Evolutionary conservation across 1,140 invertebrate genomes (phyloP), one percentile per base, ranked within the genome.

Genomic region (Asbolus verrucosus): DNA sequence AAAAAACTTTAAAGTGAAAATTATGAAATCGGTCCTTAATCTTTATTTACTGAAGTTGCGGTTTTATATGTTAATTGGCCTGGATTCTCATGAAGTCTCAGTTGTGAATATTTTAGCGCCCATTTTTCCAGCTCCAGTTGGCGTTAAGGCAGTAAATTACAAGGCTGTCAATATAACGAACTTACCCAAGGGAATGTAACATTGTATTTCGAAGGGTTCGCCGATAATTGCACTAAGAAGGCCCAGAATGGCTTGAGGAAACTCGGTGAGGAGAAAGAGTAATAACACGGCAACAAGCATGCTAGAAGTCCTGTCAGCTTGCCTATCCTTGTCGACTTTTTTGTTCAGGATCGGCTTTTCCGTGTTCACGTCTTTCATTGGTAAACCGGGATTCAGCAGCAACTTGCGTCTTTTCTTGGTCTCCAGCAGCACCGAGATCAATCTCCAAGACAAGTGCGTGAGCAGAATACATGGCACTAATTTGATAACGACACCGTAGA

Each of bases 201-300:
- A 95, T 39, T 90, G 86, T 67, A 85, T 78, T 73, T 92, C 91
- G 74, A 95, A 94, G 9, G 84, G 82, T 14, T 89, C 83, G 0
- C 92, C 93, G 0, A 92, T 81, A 1, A 91, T 82, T 1, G 89
- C 89, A 50, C 87, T 91, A 0, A 95, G 84, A n/a, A 95, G 83
- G 0, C 92, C 93, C 38, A 95, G 87, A 18, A 95, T 90, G 0
- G 93, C 94, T 75, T 95, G 93, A 0, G 94, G 94, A 71, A 96
- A 89, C 80, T 94, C 92, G 0, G 92, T 94, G 33, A 92, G 86
- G 0, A 98, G 86, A 78, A 98, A 98, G 0, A 98, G 86, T 2
- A 96, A 85, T 0, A 98, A 85, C 0, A 99, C 91, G 0, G 95
- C 94, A 8, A 98, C 83, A 24, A 98, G 83, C 96, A 99, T 98